Evolutionary conservation across 2,113 vertebrate species (phyloP).

Genomic region (Dipodomys merriami): DNA sequence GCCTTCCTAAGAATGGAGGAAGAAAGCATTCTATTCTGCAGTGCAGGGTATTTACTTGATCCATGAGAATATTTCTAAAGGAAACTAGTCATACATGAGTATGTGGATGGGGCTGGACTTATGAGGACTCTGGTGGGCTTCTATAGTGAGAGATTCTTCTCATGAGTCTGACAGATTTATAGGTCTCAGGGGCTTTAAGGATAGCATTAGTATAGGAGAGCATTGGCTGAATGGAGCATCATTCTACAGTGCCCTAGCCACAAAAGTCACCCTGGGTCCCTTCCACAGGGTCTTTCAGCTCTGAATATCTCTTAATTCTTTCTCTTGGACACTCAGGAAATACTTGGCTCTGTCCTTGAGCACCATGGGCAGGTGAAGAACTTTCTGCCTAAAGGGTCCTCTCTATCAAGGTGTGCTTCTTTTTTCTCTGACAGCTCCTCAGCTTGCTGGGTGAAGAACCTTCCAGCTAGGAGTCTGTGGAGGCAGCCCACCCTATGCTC

Average conservation of each 20-base stretch:
- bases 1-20: background rate
- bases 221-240: background rate
- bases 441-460: rapidly evolving
- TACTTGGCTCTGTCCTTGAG: background rate
- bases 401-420: background rate
- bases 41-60: background rate
- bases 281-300: background rate
- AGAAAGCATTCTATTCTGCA: background rate
- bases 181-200: background rate
- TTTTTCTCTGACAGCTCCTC: background rate
- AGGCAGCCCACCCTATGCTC: background rate
- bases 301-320: background rate
- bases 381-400: background rate
- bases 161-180: background rate
- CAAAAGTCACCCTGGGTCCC: background rate
- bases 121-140: background rate
- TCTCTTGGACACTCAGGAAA: background rate
- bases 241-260: background rate
- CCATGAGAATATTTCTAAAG: background rate
- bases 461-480: background rate
- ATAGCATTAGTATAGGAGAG: background rate
- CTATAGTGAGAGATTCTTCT: background rate
- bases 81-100: background rate
- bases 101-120: background rate
- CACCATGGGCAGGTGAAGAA: background rate